phyloP scores from a whole-genome alignment of 2,888 invertebrate species.

The Tetheella fluctuosa region DNA sequence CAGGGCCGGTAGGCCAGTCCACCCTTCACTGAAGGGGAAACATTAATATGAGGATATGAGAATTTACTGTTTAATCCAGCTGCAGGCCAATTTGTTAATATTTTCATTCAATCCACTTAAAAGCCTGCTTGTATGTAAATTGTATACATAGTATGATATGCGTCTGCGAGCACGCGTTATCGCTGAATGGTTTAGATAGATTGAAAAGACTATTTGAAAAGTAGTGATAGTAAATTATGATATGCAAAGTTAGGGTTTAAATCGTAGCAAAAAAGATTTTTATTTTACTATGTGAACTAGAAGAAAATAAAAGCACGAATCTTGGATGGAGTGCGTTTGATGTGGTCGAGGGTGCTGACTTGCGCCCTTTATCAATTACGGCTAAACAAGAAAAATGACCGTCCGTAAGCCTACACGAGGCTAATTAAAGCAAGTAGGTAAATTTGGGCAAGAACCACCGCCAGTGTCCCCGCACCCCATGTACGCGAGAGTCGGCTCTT shows the following conservation, averaged over 20 bases:
- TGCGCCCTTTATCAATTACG: constrained; percentile 80
- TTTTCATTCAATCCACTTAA: constrained; percentile 83
- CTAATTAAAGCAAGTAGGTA: constrained; percentile 82
- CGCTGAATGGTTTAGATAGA: constrained; percentile 34
- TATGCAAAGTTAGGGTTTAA: too few relatives aligned
- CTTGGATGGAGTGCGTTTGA: constrained; percentile 52
- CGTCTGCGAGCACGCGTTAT: constrained; percentile 27
- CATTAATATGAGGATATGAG: constrained; percentile 82
- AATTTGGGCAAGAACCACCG: constrained; percentile 64
- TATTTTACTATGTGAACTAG: not conserved
- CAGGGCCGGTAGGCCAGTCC: constrained; percentile 61
- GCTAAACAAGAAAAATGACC: constrained; percentile 82
- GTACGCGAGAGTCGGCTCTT: constrained; percentile 34
- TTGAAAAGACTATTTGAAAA: constrained; percentile 31
- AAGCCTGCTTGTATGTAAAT: constrained; percentile 60
- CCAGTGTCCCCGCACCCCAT: constrained; percentile 50
- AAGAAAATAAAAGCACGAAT: constrained; percentile 37
- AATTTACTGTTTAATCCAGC: constrained; percentile 83
- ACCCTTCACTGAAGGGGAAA: constrained; percentile 78
- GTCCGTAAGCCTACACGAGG: constrained; percentile 72
- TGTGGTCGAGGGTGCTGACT: constrained; percentile 47
- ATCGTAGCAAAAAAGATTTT: too few relatives aligned
- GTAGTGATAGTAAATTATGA: not conserved
- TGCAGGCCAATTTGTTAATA: constrained; percentile 83
- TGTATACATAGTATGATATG: constrained; percentile 34